Conservation (phyloP, 2,797 vertebrate genomes). For the Novumbra hubbsi region DNA sequence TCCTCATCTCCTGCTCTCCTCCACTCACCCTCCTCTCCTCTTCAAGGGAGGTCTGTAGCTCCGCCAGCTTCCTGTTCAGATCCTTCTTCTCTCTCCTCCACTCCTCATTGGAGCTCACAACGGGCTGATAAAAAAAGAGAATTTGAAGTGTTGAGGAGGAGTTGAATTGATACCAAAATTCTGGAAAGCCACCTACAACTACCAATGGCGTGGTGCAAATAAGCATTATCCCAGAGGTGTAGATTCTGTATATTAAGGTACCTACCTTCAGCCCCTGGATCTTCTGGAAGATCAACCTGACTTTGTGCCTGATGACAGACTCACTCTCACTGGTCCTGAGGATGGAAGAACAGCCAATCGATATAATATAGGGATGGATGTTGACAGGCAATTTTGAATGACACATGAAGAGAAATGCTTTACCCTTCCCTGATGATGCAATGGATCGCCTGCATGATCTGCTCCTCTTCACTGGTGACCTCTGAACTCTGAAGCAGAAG, state of each 20-base stretch:
- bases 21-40: slow-evolving; percentile 75
- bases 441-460: slow-evolving; percentile 80
- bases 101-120: slow-evolving; percentile 52
- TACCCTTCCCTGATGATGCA: slow-evolving; percentile 88
- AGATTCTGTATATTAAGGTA: background rate
- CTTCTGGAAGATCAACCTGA: slow-evolving; percentile 79
- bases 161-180: too few species aligned
- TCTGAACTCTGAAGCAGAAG: slow-evolving; percentile 84
- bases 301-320: slow-evolving; percentile 75
- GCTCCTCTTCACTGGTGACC: slow-evolving; percentile 75
- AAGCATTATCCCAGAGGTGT: background rate
- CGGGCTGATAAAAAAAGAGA: slow-evolving; percentile 40
- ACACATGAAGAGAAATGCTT: slow-evolving; percentile 12
- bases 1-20: background rate
- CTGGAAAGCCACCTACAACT: background rate
- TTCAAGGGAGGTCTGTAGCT: slow-evolving; percentile 76
- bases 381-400: background rate
- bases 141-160: background rate
- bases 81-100: slow-evolving; percentile 70
- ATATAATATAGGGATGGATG: background rate
- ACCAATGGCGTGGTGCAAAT: background rate
- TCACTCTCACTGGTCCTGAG: slow-evolving; percentile 82
- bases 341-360: background rate
- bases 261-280: slow-evolving; percentile 79
- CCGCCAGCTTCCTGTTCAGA: slow-evolving; percentile 71